Evolutionary conservation across 2,888 invertebrate genomes (phyloP), one percentile per base, ranked within the genome.

Genomic region (Sceliomorpha sp.): DNA sequence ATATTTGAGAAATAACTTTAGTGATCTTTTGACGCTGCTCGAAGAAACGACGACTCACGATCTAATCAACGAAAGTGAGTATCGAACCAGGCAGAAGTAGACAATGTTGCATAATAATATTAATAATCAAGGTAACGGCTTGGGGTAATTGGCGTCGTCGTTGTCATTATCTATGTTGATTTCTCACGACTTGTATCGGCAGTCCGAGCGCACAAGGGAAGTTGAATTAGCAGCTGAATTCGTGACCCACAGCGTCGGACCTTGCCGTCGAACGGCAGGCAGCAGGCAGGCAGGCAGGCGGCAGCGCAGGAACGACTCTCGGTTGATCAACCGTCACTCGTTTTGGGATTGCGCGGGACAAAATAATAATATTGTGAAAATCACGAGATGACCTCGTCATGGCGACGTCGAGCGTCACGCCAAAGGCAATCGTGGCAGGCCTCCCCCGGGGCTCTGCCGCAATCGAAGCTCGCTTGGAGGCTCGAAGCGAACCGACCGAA

Each of bases 311-410:
- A 24, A 42, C 48, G 13, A 10, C 20, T 12, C 39, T 45, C 24
- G 10, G 37, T 36, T 32, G 47, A 47, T 48, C 51, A 42, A 37
- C 13, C 55, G 45, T 55, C 47, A 42, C 45, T 70, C 59, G 44
- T 36, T 58, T 59, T 53, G 66, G 48, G 14, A 56, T 44, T 44
- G 70, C 58, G 47, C 55, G 62, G 64, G 63, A 69, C 73, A 56
- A 76, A 79, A 80, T 79, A 79, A 78, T 80, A 76, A 79, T 80
- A 70, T 70, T 75, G 80, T 73, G 78, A 76, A 82, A 83, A 82
- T 83, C 81, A 79, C 81, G 82, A 82, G 70, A 60, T 42, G 59
- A 55, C 59, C 42, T 59, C 53, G 53, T 59, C 59, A 53, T 24
- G 36, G 31, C 42, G 37, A 47, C 50, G 55, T 45, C 47, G 51